Percentiles rank a stretch among this genome's conserved stretches.
phyloP scores from a whole-genome alignment of 92 coral and sea anemone genomes.

The Zoanthus solanderi region DNA sequence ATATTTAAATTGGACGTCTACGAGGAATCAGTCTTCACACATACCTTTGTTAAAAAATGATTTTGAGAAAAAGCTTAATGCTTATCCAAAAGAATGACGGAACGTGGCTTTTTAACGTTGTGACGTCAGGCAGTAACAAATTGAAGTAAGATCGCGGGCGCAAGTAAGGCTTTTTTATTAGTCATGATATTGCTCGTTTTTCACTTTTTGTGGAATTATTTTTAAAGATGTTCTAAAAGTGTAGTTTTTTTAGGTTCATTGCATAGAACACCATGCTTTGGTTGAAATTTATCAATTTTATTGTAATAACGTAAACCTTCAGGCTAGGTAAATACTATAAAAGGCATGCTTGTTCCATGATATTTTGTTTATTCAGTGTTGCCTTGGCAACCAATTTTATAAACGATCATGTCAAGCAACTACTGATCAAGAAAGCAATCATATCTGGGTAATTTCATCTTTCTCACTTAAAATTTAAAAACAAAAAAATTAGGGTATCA shows the following conservation, averaged over 20 bases:
- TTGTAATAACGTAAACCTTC: background rate
- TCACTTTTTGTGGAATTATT: background rate
- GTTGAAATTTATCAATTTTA: background rate
- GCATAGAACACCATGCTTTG: background rate
- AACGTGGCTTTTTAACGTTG: no score
- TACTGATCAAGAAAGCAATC: background rate
- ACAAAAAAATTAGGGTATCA: background rate
- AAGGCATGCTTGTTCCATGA: background rate
- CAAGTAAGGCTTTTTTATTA: no score
- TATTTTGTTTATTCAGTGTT: background rate
- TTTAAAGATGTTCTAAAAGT: background rate
- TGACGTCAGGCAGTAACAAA: no score
- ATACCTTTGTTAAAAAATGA: no score
- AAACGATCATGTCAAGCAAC: background rate
- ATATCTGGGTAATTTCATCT: background rate
- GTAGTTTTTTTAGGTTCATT: background rate
- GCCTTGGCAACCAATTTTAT: background rate
- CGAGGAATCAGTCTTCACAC: no score
- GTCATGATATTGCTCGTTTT: no score
- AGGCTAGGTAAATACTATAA: background rate
- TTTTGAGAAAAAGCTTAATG: no score
- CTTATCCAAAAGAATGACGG: no score
- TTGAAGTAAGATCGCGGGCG: no score
- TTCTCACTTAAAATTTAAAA: background rate
- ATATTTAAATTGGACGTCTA: no score